These are phyloP conservation scores for Brachionus angularis DNA, from an alignment of 1,140 invertebrate species.

Conservation along the genomic window DNA sequence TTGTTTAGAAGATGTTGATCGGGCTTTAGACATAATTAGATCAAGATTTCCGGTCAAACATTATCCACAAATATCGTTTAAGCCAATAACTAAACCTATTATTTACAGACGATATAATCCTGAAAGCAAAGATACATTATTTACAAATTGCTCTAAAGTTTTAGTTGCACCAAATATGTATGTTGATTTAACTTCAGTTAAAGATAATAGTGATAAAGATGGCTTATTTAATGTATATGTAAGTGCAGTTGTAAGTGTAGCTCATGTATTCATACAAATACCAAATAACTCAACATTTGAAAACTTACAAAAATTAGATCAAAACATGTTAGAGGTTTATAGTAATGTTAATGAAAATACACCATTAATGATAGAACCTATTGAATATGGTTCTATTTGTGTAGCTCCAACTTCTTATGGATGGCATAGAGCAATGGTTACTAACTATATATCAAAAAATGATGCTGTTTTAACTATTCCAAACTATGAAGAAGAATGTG, in stretches of 20 bases:
- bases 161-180: slow-evolving; percentile 37
- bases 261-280: slow-evolving; percentile 85
- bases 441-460: slow-evolving; percentile 57
- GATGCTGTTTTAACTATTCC: background rate
- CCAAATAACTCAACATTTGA: slow-evolving; percentile 85
- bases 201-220: background rate
- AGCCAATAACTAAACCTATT: slow-evolving; percentile 31
- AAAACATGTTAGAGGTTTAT: slow-evolving; percentile 62
- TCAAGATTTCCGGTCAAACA: slow-evolving; percentile 73
- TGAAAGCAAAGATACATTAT: background rate
- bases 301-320: slow-evolving; percentile 70
- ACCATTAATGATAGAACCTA: slow-evolving; percentile 60
- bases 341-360: slow-evolving; percentile 52
- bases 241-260: slow-evolving; percentile 74
- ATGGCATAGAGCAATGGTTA: slow-evolving; percentile 83
- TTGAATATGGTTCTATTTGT: slow-evolving; percentile 74
- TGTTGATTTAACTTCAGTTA: background rate
- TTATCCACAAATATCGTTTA: slow-evolving; percentile 66
- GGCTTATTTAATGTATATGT: slow-evolving; percentile 56
- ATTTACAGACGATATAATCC: slow-evolving; percentile 10
- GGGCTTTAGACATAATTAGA: slow-evolving; percentile 74
- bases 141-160: slow-evolving; percentile 41
- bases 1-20: slow-evolving; percentile 68
- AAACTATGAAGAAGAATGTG: slow-evolving; percentile 60
- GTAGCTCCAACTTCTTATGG: slow-evolving; percentile 70